Conservation (phyloP, 2,113 vertebrate genomes). For the Hoplias malabaricus region DNA sequence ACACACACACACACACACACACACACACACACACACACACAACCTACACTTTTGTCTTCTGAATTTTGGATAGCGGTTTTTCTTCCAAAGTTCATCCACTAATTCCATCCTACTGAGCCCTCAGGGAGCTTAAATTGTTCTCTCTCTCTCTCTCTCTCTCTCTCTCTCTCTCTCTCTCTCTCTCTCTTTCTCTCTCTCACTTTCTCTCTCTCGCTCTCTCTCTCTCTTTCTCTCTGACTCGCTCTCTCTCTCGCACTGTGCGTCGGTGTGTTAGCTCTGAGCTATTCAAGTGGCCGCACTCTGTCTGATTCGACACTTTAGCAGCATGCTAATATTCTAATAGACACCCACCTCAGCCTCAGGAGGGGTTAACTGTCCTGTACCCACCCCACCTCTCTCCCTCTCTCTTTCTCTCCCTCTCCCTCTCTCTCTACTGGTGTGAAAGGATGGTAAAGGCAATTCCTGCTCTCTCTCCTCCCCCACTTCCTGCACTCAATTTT, state of each 20-base stretch:
- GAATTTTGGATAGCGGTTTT: slow-evolving; percentile 9
- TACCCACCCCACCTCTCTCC: slow-evolving; percentile 12
- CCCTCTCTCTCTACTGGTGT: slow-evolving; percentile 26
- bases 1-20: neutral
- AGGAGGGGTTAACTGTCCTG: slow-evolving; percentile 65
- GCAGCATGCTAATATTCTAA: slow-evolving; percentile 17
- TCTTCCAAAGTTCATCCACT: slow-evolving; percentile 23
- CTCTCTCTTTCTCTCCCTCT: slow-evolving; percentile 38
- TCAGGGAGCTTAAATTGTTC: neutral
- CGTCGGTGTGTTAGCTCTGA: neutral
- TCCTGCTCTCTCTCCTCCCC: slow-evolving; percentile 59
- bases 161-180: neutral
- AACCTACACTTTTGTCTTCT: neutral
- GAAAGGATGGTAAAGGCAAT: slow-evolving; percentile 64
- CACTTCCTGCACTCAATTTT: slow-evolving; percentile 33
- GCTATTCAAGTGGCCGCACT: neutral
- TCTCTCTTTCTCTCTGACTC: neutral
- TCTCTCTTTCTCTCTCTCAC: neutral
- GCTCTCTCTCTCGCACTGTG: neutral
- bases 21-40: slow-evolving; percentile 4
- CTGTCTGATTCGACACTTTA: slow-evolving; percentile 17
- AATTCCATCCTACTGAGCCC: neutral
- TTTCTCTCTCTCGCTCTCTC: neutral
- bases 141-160: neutral
- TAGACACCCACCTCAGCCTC: slow-evolving; percentile 61